phyloP scores from a whole-genome alignment of 2,113 vertebrate species.

The Himantopus leucocephalus region DNA sequence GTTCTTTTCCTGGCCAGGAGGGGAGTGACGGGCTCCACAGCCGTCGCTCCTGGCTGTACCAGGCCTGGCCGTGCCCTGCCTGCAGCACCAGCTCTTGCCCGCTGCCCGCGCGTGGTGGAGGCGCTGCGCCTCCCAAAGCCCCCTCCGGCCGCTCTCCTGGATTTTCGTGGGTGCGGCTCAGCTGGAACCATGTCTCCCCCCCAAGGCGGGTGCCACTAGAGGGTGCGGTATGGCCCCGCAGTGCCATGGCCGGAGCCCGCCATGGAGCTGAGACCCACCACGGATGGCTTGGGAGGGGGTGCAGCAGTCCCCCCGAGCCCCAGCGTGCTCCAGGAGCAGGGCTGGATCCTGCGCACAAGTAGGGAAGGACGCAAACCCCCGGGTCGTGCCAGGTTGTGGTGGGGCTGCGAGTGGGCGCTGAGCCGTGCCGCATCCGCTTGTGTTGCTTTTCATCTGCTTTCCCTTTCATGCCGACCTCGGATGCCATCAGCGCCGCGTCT shows the following conservation, averaged over 20 bases:
- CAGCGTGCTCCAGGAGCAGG: too few relatives aligned
- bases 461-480: background rate
- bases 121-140: background rate
- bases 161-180: background rate
- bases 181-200: fast-evolving
- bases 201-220: background rate
- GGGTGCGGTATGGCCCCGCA: background rate
- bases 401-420: background rate
- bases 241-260: background rate
- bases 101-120: fast-evolving
- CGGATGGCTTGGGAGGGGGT: background rate
- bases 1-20: background rate
- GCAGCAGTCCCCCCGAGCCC: background rate
- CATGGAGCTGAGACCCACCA: fast-evolving
- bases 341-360: too few relatives aligned
- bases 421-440: fast-evolving
- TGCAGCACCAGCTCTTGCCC: background rate
- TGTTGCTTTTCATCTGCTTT: fast-evolving
- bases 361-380: background rate
- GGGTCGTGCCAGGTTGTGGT: fast-evolving
- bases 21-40: background rate
- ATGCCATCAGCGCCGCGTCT: fast-evolving
- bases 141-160: background rate
- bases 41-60: background rate
- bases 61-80: background rate